A percentile compares a stretch with the other conserved stretches of the same genome.
These are phyloP conservation scores for Omphaloscelis lunosa DNA, from an alignment of 2,888 invertebrate species.

Conservation along the genomic window DNA sequence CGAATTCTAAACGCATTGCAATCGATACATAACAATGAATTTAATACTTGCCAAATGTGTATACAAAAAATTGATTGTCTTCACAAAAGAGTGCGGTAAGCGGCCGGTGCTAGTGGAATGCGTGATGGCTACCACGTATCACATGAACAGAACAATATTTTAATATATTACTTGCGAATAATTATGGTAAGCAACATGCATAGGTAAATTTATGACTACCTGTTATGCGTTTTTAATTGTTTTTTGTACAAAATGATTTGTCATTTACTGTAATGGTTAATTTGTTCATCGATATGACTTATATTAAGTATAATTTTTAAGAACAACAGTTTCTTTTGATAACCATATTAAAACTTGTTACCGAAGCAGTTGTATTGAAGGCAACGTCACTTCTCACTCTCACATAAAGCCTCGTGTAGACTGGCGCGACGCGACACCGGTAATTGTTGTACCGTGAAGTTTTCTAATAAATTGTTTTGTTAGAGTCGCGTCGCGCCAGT, in stretches of 20 bases:
- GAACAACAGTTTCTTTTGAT: not conserved
- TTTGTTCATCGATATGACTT: not conserved
- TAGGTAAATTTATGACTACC: conserved; percentile 26
- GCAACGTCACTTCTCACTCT: conserved; percentile 1
- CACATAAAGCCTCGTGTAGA: not conserved
- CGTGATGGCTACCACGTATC: conserved; percentile 59
- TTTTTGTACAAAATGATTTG: not conserved
- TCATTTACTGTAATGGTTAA: not conserved
- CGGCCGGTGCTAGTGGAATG: conserved; percentile 44
- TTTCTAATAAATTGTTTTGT: too few species aligned
- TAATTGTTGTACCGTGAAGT: too few species aligned
- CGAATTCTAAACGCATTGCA: conserved; percentile 38
- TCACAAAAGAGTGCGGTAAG: conserved; percentile 39
- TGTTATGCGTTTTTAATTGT: conserved; percentile 1
- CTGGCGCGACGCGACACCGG: too few species aligned
- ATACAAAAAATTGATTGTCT: conserved; percentile 66
- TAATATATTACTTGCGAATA: conserved; percentile 43
- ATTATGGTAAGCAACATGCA: conserved; percentile 27
- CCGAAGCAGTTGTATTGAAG: not conserved
- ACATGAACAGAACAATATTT: conserved; percentile 45
- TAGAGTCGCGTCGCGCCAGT: too few species aligned
- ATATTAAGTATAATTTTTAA: too few species aligned
- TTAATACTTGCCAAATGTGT: conserved; percentile 60
- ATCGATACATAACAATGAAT: conserved; percentile 55
- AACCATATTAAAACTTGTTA: not conserved